Base-by-base conservation (phyloP, 1,140 invertebrate genomes). In the Aplysia californica region DNA sequence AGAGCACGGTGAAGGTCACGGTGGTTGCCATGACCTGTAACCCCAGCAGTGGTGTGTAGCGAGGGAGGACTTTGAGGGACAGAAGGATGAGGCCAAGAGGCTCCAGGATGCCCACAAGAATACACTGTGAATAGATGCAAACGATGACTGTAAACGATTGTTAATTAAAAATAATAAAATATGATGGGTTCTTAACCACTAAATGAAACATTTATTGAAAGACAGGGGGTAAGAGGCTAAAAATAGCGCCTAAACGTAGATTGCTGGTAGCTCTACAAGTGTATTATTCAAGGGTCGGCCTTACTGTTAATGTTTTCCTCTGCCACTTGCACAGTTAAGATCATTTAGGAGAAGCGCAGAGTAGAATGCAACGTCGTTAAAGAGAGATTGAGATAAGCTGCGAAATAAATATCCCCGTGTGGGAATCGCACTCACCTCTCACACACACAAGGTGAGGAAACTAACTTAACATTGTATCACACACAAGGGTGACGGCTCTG, bases 51-150 rank as follows among this genome's bases (percentile, higher is more conserved):
- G 50, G 44, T 0, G 6, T 44, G 10, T 39, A 38, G 3, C 68
- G 6, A 21, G 68, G 56, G 15, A 79, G 68, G 15, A 79, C 33
- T 21, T 76, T 74, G 6, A 77, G 65, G 3, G 77, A 65, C 35
- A 82, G 69, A 0, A 82, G 21, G 36, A 61, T 67, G 23, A 80
- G 18, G 23, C 80, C 80, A 35, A 69, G 18, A 20, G 79, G 76
- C 59, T 82, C 80, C n/a, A 79, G 15, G 3, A 77, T 31, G 41
- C 75, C 75, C 29, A 69, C 38, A 2, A 76, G 3, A 18, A 79
- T 23, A 20, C 68, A 74, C 82, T 82, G 75, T 59, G 77, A n/a
- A n/a, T n/a, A n/a, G n/a, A n/a, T n/a, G n/a, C n/a, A n/a, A n/a
- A n/a, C n/a, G n/a, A n/a, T n/a, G n/a, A n/a, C n/a, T n/a, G n/a